Evolutionary conservation across 2,888 invertebrate species (phyloP).

Genomic region (Drosophila glabriapex): DNA sequence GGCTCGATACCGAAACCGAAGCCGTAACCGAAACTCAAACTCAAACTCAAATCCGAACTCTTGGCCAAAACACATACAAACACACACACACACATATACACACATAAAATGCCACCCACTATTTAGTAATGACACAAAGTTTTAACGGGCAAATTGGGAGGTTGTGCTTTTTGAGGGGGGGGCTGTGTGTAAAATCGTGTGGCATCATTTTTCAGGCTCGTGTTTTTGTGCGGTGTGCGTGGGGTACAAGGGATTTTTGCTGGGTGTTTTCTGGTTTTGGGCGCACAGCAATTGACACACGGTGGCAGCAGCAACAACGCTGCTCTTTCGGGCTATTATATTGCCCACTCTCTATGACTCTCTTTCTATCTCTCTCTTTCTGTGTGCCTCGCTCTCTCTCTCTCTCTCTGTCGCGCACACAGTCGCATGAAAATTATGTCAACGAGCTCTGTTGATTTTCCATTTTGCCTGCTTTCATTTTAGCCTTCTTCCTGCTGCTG

Average conservation of each 20-base stretch:
- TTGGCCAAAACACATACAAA: constrained; percentile 1
- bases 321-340: constrained; percentile 38
- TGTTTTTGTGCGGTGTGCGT: constrained; percentile 20
- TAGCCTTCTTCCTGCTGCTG: constrained; percentile 56
- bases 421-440: constrained; percentile 83
- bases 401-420: constrained; percentile 42
- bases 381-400: background rate
- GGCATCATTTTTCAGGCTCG: constrained; percentile 69
- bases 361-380: constrained; percentile 8
- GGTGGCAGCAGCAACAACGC: constrained; percentile 16
- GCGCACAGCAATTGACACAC: constrained; percentile 62
- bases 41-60: constrained; percentile 7
- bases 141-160: constrained; percentile 14
- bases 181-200: constrained; percentile 51
- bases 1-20: constrained; percentile 60
- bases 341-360: constrained; percentile 14
- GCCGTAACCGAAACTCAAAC: constrained; percentile 46
- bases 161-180: background rate
- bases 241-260: constrained; percentile 17
- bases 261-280: constrained; percentile 72
- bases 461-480: constrained; percentile 69
- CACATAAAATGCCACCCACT: constrained; percentile 51
- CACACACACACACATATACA: background rate
- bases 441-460: constrained; percentile 83
- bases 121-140: constrained; percentile 80